Conservation (phyloP, 2,797 vertebrate genomes). For the Tapirus indicus region DNA sequence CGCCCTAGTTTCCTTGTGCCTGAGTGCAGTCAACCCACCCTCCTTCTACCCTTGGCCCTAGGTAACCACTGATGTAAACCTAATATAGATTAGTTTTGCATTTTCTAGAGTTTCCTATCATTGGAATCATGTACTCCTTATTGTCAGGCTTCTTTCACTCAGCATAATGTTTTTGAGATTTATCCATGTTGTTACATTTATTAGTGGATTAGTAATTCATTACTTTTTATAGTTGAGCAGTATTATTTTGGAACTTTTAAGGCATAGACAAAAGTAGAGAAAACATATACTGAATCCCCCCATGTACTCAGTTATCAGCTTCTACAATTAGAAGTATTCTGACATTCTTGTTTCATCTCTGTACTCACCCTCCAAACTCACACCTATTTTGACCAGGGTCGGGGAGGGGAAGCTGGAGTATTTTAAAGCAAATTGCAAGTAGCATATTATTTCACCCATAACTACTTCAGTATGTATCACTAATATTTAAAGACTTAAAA, state of each 20-base stretch:
- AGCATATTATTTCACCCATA: not conserved
- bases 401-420: not conserved
- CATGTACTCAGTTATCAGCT: not conserved
- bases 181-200: not conserved
- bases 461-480: not conserved
- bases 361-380: not conserved
- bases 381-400: not conserved
- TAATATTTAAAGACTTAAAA: not conserved
- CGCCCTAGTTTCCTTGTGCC: not conserved
- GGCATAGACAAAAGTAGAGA: not conserved
- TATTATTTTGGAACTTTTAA: not conserved
- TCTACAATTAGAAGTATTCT: not conserved
- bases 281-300: not conserved
- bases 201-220: not conserved
- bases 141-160: not conserved
- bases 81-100: not conserved
- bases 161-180: not conserved
- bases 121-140: not conserved
- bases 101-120: not conserved
- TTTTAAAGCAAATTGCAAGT: slow-evolving; percentile 39
- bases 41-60: too few relatives aligned
- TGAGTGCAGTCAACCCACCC: not conserved
- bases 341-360: not conserved
- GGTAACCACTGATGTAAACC: not conserved
- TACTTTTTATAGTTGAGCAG: not conserved